Conservation (phyloP, 2,888 invertebrate species). For the Conchocele bisecta region DNA sequence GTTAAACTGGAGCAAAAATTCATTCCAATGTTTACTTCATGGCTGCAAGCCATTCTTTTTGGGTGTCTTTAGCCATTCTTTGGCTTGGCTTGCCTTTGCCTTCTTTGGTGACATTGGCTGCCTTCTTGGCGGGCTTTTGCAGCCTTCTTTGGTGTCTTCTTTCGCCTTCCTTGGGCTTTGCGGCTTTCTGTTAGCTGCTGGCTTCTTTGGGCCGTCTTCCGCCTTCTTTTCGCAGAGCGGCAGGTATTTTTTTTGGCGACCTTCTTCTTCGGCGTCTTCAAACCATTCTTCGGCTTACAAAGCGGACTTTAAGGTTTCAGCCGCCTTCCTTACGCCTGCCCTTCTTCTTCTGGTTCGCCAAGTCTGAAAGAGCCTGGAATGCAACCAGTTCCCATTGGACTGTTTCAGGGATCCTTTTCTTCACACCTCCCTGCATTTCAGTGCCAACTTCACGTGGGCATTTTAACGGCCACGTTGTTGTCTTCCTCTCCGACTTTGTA, state of each 20-base stretch:
- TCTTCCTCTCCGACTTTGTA: constrained; percentile 82
- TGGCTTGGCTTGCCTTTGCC: constrained; percentile 57
- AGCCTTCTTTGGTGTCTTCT: constrained; percentile 54
- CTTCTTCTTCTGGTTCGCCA: constrained; percentile 64
- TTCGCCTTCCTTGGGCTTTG: constrained; percentile 50
- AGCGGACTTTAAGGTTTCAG: too few species aligned
- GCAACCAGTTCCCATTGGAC: constrained; percentile 78
- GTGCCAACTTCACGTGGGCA: constrained; percentile 81
- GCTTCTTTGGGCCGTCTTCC: constrained; percentile 54
- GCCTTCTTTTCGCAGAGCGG: constrained; percentile 45
- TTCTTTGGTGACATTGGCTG: constrained; percentile 56
- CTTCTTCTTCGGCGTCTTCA: constrained; percentile 55
- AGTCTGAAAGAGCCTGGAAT: constrained; percentile 78
- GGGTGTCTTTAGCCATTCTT: constrained; percentile 56
- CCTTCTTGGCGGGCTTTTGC: constrained; percentile 61
- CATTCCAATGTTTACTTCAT: constrained; percentile 65
- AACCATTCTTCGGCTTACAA: constrained; percentile 60
- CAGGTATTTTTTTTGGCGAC: constrained; percentile 62
- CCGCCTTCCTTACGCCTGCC: constrained; percentile 28
- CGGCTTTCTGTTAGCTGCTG: constrained; percentile 59
- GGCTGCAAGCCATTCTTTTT: constrained; percentile 63
- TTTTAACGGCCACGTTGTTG: constrained; percentile 81
- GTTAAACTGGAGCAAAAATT: too few species aligned
- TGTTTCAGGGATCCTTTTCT: constrained; percentile 79
- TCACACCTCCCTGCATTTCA: constrained; percentile 82